Conservation (phyloP, 2,797 vertebrate species). For the Sternotherus odoratus region DNA sequence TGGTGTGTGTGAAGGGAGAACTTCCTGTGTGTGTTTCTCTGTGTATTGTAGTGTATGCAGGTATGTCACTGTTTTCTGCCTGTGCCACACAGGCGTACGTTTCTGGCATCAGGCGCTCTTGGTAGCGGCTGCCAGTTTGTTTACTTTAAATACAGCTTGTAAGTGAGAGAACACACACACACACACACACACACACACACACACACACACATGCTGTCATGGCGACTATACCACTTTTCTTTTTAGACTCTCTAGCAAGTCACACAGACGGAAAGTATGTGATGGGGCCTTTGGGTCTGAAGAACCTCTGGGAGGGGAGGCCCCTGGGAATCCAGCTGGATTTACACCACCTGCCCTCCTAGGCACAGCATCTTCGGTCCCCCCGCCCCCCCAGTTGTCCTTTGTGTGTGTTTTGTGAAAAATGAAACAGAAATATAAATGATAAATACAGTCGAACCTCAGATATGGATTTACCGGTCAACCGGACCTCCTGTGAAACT, state of each 20-base stretch:
- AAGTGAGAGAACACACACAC: background rate
- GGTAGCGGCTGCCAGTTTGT: background rate
- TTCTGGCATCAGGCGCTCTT: background rate
- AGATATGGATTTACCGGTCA: no score
- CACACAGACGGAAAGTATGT: background rate
- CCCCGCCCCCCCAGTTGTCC: no score
- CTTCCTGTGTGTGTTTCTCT: fast-evolving
- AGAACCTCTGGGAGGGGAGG: background rate
- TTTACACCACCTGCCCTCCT: no score
- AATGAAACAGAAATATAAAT: no score
- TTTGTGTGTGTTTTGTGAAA: no score
- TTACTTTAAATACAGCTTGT: background rate
- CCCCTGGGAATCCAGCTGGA: no score
- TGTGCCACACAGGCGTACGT: background rate
- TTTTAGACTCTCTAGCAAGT: background rate
- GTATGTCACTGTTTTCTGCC: background rate
- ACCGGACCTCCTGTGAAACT: no score
- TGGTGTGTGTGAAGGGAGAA: background rate
- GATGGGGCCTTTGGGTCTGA: background rate
- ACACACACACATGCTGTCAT: background rate
- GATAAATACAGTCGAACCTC: no score
- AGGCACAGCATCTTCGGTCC: no score
- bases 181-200: background rate
- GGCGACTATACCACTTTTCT: background rate
- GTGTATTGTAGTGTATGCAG: background rate